Conservation (phyloP, 2,888 invertebrate species). For the Coelinius sp. region DNA sequence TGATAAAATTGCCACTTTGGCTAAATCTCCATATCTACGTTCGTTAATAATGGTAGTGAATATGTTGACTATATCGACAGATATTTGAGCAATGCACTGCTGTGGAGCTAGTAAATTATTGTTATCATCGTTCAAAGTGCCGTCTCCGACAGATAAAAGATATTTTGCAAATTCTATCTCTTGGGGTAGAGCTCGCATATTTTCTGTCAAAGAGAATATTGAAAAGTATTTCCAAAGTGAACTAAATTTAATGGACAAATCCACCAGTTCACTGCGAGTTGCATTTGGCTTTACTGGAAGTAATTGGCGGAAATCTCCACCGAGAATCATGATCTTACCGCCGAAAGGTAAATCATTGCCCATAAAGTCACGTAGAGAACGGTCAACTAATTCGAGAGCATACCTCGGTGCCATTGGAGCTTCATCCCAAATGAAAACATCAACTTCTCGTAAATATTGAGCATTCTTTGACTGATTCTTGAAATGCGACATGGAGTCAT, state of each 20-base stretch:
- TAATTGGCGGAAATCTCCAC: slow-evolving; percentile 4
- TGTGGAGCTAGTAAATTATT: slow-evolving; percentile 39
- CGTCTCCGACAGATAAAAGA: slow-evolving; percentile 40
- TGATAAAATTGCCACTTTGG: slow-evolving; percentile 44
- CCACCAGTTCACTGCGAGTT: slow-evolving; percentile 33
- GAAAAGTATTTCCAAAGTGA: slow-evolving; percentile 26
- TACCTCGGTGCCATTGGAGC: slow-evolving; percentile 47
- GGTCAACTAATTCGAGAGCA: slow-evolving; percentile 39
- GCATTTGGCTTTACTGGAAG: slow-evolving; percentile 16
- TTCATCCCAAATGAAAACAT: slow-evolving; percentile 49
- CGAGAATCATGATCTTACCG: slow-evolving; percentile 41
- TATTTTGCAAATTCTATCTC: slow-evolving; percentile 39
- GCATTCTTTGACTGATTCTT: slow-evolving; percentile 42
- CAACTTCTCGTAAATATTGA: slow-evolving; percentile 33
- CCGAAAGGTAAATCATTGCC: slow-evolving; percentile 41
- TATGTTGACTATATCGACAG: slow-evolving; percentile 31
- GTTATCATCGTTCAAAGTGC: slow-evolving; percentile 43
- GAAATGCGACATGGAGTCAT: slow-evolving; percentile 39
- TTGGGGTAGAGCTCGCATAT: slow-evolving; percentile 30
- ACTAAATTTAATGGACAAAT: slow-evolving; percentile 40
- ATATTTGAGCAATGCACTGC: background rate
- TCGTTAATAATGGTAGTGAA: slow-evolving; percentile 37
- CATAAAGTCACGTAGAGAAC: slow-evolving; percentile 43
- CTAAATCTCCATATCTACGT: slow-evolving; percentile 39
- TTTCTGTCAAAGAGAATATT: slow-evolving; percentile 32